Percentiles rank a stretch among this genome's conserved stretches.
These are phyloP conservation scores for Mactra quadrangularis DNA, from an alignment of 1,140 invertebrate genomes.

Conservation along the genomic window DNA sequence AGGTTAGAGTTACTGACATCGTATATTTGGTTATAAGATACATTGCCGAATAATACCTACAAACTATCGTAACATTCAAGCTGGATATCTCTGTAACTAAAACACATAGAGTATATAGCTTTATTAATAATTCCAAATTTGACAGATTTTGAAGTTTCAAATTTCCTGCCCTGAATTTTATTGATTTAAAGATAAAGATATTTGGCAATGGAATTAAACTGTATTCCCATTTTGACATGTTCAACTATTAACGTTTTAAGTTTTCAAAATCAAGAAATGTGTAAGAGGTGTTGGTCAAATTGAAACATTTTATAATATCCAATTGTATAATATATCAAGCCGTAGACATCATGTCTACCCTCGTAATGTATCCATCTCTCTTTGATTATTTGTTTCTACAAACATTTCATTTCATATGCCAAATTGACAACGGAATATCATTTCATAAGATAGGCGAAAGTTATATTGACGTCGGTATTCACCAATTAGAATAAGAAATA, in stretches of 20 bases:
- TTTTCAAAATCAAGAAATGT: slow-evolving; percentile 46
- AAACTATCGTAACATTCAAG: slow-evolving; percentile 41
- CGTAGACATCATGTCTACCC: no score
- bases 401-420: no score
- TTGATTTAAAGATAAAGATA: slow-evolving; percentile 61
- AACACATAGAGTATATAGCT: slow-evolving; percentile 42
- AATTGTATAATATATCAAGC: no score
- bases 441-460: no score
- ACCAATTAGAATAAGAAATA: no score
- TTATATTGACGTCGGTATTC: no score
- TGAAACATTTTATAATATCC: no score
- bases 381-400: no score
- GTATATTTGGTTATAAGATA: slow-evolving; percentile 36
- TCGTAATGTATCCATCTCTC: no score
- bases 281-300: neutral
- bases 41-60: slow-evolving; percentile 55
- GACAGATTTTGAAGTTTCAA: slow-evolving; percentile 65
- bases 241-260: slow-evolving; percentile 46
- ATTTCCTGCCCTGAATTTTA: slow-evolving; percentile 64
- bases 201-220: slow-evolving; percentile 50
- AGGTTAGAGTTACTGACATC: slow-evolving; percentile 46
- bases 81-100: slow-evolving; percentile 53
- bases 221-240: slow-evolving; percentile 48
- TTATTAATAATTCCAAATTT: slow-evolving; percentile 64
- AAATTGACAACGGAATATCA: no score